Evolutionary conservation across 2,888 invertebrate species (phyloP), one percentile per base, ranked within the genome.

Genomic region (Caenorhabditis drosophilae): DNA sequence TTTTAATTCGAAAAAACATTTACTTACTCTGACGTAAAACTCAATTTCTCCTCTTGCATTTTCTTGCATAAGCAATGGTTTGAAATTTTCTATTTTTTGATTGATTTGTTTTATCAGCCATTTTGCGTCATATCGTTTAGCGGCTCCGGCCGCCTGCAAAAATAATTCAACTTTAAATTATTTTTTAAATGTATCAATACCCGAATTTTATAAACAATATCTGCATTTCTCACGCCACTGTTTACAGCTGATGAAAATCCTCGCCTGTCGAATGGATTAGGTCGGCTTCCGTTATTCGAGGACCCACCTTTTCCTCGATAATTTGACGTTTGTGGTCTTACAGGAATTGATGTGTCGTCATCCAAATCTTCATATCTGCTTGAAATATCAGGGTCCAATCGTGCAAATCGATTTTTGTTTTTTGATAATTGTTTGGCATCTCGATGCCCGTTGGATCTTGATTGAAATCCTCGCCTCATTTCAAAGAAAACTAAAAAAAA

Each of bases 341-440:
- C 63, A 46, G 54, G 63, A 18, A 64, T 53, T 0, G 59, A 57
- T 2, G 51, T 75, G n/a, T 80, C 80, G 11, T 76, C 69, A 46
- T 62, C 59, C 15, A 61, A 36, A 42, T 77, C 70, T 31, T 78
- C 78, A 52, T 77, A 79, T 48, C 63, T 54, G 25, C 77, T 75
- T 12, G 66, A 58, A 40, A 75, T 69, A 55, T 79, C 79, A 12
- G 73, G 61, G 50, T 79, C 79, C 23, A 77, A 49, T 2, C 67
- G 62, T 22, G 69, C 66, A 44, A 69, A 73, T 11, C 71, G 70
- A 52, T 63, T 67, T 38, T 66, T 60, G 38, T 52, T 53, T 15
- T 48, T 61, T 1, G 70, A 57, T 2, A 70, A 27, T 41, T 72
- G 66, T 52, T 75, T 75, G 16, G 72, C 75, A 40, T 70, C 71